Evolutionary conservation across 2,113 vertebrate genomes (phyloP).

Genomic region (Hippocampus zosterae): DNA sequence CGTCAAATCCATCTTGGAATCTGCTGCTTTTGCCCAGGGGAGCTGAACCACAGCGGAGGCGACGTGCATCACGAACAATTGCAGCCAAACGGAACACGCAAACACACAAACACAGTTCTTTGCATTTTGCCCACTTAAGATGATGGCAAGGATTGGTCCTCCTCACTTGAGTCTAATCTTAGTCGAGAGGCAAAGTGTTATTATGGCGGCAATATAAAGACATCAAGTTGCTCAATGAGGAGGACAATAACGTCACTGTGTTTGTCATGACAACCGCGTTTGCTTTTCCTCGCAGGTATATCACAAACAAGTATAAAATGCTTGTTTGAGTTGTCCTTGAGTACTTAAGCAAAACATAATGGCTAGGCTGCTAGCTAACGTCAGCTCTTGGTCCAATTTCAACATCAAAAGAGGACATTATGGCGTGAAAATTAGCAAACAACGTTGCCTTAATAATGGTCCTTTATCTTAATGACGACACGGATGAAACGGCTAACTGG

Average conservation of each 20-base stretch:
- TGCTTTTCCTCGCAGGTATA: too few relatives aligned
- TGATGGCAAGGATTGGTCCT: background rate
- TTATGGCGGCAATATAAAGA: background rate
- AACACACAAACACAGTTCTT: background rate
- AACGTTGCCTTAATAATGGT: too few relatives aligned
- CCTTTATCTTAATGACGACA: too few relatives aligned
- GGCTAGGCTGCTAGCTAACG: too few relatives aligned
- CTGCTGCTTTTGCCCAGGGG: slow-evolving; percentile 38
- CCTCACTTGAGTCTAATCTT: background rate
- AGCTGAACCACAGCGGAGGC: slow-evolving; percentile 45
- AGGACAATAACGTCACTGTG: background rate
- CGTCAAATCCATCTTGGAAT: slow-evolving; percentile 43
- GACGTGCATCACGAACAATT: slow-evolving; percentile 13
- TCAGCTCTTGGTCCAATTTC: too few relatives aligned
- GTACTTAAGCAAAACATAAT: too few relatives aligned
- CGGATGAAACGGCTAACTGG: too few relatives aligned
- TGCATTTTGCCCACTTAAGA: background rate
- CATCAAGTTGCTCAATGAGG: background rate
- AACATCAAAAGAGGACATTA: too few relatives aligned
- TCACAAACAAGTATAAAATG: too few relatives aligned
- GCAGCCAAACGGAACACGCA: background rate
- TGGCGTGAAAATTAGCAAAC: too few relatives aligned
- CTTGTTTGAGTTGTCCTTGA: too few relatives aligned
- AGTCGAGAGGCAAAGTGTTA: background rate
- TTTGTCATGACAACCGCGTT: background rate